A percentile compares a stretch with the other conserved stretches of the same genome.
phyloP scores from a whole-genome alignment of 2,113 vertebrate genomes.

The Seriola aureovittata region DNA sequence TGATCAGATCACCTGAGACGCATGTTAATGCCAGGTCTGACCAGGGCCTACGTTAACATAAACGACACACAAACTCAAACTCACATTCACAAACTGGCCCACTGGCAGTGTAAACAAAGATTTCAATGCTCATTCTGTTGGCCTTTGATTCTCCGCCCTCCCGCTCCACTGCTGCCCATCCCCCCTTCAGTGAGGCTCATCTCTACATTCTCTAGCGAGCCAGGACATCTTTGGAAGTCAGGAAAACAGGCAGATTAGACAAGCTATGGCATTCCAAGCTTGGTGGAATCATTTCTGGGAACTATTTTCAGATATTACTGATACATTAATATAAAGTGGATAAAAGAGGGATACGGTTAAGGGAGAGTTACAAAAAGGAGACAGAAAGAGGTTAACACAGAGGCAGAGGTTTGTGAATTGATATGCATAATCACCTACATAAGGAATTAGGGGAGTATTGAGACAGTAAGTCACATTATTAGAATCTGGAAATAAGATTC shows the following conservation, averaged over 20 bases:
- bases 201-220: conserved; percentile 69
- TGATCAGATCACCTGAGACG: too few relatives aligned
- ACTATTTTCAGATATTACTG: conserved; percentile 36
- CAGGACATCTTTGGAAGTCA: conserved; percentile 68
- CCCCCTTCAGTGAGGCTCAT: conserved; percentile 60
- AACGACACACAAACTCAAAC: conserved; percentile 12
- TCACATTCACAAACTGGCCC: conserved; percentile 23
- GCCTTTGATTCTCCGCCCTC: conserved; percentile 62
- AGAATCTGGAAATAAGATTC: conserved; percentile 25
- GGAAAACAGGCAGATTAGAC: conserved; percentile 59
- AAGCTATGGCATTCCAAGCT: conserved; percentile 38
- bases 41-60: not conserved
- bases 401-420: conserved; percentile 25
- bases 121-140: conserved; percentile 72
- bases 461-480: conserved; percentile 35
- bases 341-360: conserved; percentile 3
- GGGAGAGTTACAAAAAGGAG: conserved; percentile 7
- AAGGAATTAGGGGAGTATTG: conserved; percentile 14
- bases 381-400: conserved; percentile 24
- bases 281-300: conserved; percentile 24
- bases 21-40: too few relatives aligned
- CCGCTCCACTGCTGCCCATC: conserved; percentile 56
- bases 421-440: conserved; percentile 26
- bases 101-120: conserved; percentile 66
- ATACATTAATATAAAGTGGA: conserved; percentile 13